Evolutionary conservation across 2,113 vertebrate genomes (phyloP).

Genomic region (Eira barbara): DNA sequence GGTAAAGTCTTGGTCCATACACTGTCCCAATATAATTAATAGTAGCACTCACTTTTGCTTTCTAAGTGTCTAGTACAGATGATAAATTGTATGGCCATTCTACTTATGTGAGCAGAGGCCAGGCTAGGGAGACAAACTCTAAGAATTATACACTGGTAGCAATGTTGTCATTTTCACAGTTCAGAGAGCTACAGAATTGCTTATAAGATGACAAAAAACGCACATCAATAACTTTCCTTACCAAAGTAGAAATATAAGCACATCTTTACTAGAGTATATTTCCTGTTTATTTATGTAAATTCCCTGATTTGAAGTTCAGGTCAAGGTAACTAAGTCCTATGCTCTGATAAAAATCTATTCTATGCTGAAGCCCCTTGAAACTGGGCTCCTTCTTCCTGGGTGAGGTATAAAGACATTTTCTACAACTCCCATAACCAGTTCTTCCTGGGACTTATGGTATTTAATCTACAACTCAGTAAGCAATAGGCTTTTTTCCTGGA

Average conservation of each 20-base stretch:
- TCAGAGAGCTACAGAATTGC: not conserved
- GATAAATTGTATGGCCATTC: not conserved
- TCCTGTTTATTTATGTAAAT: conserved; percentile 60
- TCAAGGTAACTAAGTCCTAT: conserved; percentile 42
- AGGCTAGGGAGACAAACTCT: not conserved
- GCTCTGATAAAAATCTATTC: conserved; percentile 27
- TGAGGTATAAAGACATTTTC: conserved; percentile 52
- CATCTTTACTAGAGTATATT: conserved; percentile 53
- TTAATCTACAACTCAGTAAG: conserved; percentile 55
- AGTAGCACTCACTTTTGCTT: not conserved
- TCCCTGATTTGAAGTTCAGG: conserved; percentile 59
- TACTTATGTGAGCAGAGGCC: not conserved
- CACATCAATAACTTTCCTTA: not conserved
- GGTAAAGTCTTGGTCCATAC: not conserved
- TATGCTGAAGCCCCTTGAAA: not conserved
- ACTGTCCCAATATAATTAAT: not conserved
- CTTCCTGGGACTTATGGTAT: not conserved
- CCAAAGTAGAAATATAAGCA: conserved; percentile 45
- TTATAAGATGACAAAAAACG: not conserved
- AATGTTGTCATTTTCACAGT: not conserved
- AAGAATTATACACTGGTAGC: not conserved
- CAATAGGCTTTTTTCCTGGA: conserved; percentile 42
- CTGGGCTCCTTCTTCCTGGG: not conserved
- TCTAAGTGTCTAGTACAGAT: not conserved
- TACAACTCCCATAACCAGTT: conserved; percentile 15